Base-by-base conservation (phyloP, 2,797 vertebrate species). In the Carapus acus region DNA sequence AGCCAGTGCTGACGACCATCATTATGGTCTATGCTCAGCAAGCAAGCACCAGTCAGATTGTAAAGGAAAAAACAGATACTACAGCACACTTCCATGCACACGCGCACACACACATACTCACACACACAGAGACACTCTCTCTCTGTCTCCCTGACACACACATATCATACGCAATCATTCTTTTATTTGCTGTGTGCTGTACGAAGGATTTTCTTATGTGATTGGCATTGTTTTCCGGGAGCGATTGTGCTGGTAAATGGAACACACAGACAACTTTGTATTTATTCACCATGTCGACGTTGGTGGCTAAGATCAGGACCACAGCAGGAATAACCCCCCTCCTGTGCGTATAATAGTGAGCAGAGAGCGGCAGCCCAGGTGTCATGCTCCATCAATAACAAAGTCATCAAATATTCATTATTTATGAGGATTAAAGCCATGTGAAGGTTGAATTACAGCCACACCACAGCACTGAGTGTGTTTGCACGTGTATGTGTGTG, bases 1-100 rank as follows among this genome's bases (percentile, higher is more conserved):
- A 83, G 65, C 81, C 76, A 77, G 80, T 79, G 84, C 87, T 85
- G 86, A 88, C 85, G 83, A 84, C 81, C 84, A 85, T 86, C 67
- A 82, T 83, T 84, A 85, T 57, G 22, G 78, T 82, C 79, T 76
- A 73, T 79, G 81, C 81, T 83, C n/a, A n/a, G n/a, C n/a, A 81
- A 82, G 84, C 81, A 74, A 79, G 77, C 77, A 84, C 76, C 80
- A 76, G 77, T 85, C 70, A 76, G 73, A 80, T 64, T 84, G 73
- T 77, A 76, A 76, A 68, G 74, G 49, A 58, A 74, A n/a, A 77
- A 71, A 63, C 59, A 62, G 43, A 72, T 62, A 68, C 73, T 79
- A 41, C 67, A 67, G 57, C 60, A 57, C 58, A 50, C 49, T 16
- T 9, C 8, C 17, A 39, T 8, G 49, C 15, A 44, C 6, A 45